These are phyloP conservation scores for Rostratula benghalensis DNA, from an alignment of 2,113 vertebrate genomes.

Conservation along the genomic window DNA sequence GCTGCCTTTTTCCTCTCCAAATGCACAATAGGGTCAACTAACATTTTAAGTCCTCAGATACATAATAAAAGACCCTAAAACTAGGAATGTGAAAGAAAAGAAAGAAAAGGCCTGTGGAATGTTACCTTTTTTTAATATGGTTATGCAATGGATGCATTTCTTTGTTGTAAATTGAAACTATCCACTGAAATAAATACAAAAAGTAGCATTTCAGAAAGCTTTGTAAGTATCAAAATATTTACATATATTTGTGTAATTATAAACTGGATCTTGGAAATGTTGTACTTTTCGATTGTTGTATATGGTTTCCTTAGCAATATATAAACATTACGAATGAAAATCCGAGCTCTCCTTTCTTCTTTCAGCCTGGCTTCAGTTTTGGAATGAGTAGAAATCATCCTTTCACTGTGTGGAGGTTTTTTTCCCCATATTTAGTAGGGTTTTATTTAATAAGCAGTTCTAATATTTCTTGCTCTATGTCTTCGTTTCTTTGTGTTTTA, in stretches of 20 bases:
- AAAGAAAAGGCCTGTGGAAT: neutral
- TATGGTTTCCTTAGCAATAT: conserved; percentile 33
- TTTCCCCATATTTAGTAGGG: neutral
- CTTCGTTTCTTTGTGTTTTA: neutral
- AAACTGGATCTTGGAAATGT: neutral
- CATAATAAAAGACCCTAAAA: neutral
- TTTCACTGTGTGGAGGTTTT: neutral
- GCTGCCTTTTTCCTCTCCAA: neutral
- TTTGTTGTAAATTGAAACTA: neutral
- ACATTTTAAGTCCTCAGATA: neutral
- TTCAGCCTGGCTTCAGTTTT: neutral
- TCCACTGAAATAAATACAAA: neutral
- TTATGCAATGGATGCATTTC: neutral
- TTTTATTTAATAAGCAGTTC: neutral
- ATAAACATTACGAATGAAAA: conserved; percentile 28
- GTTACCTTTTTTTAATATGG: neutral
- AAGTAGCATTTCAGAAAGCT: neutral
- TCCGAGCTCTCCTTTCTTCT: neutral
- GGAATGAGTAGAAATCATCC: neutral
- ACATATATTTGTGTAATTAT: neutral
- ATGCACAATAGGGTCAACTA: neutral
- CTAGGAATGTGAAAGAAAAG: neutral
- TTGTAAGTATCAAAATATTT: conserved; percentile 6
- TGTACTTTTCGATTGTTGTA: neutral
- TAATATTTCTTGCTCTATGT: neutral